Conservation (phyloP, 2,888 invertebrate species). For the Ochlodes sylvanus region DNA sequence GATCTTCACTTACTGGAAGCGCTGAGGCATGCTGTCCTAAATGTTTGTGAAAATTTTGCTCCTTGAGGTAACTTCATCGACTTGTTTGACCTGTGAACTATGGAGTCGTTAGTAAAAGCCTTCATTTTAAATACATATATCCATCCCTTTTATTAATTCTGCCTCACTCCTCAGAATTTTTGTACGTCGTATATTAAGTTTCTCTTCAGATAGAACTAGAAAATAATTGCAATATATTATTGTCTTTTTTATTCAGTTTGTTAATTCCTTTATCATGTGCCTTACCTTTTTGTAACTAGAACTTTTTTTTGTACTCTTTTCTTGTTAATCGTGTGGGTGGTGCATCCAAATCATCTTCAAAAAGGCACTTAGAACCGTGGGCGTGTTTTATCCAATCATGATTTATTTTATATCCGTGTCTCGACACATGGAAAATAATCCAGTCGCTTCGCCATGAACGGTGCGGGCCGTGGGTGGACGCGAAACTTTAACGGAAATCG, state of each 20-base stretch:
- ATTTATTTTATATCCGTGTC: constrained; percentile 54
- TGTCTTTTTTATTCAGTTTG: no score
- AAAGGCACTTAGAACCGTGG: constrained; percentile 41
- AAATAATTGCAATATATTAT: no score
- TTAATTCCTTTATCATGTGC: neutral
- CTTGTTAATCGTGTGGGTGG: constrained; percentile 10
- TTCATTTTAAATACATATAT: constrained; percentile 19
- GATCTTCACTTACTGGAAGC: constrained; percentile 50
- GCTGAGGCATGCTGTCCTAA: constrained; percentile 35
- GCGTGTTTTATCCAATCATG: constrained; percentile 46
- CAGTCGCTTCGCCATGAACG: constrained; percentile 51
- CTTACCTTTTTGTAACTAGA: neutral
- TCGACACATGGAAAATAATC: constrained; percentile 55
- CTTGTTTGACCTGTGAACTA: constrained; percentile 38
- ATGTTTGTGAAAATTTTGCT: constrained; percentile 35
- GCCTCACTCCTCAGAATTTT: constrained; percentile 1
- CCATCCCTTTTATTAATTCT: constrained; percentile 3
- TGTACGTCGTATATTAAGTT: neutral
- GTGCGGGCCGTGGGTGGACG: constrained; percentile 66
- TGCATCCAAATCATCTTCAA: constrained; percentile 37
- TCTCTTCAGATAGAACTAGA: neutral
- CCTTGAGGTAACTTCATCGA: constrained; percentile 37
- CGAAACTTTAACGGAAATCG: constrained; percentile 70
- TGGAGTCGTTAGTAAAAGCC: constrained; percentile 15
- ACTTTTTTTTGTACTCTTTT: constrained; percentile 3